Base-by-base conservation (phyloP, 2,888 invertebrate species). In the Erebia epiphron region DNA sequence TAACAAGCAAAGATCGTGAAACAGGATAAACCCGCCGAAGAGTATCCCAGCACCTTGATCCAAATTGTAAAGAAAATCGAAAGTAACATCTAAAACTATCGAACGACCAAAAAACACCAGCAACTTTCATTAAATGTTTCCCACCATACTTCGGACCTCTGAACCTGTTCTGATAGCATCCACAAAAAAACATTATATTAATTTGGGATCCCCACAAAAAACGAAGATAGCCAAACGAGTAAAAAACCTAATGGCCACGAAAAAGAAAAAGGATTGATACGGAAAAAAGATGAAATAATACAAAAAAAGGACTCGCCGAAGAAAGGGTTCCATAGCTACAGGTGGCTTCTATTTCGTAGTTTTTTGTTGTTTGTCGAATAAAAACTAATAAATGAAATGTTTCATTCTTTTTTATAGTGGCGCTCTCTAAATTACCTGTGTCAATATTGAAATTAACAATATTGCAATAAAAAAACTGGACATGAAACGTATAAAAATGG, bases 181-280 rank as follows among this genome's bases (percentile, higher is more conserved):
- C 79, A 79, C 78, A 75, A 88, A 90, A 90, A 91, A 90, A 87
- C 86, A 86, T 87, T 86, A 90, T 92, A 92, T 93, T 93, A 92
- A 93, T 93, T 93, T 92, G 92, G 91, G 90, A 88, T 89, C 85
- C 83, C 86, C 90, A 92, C 89, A 92, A 92, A 93, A 92, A 93
- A 91, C 86, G 87, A 88, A 82, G 89, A 90, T 87, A 82, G 87
- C 85, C 84, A 78, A 80, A 84, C 84, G 86, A 86, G 79, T 81
- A 90, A 92, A 93, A 91, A 92, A 91, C 86, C 87, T 91, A 92
- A 92, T 93, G 92, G 91, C 90, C 91, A 87, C 77, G 83, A 91
- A 91, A 83, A 82, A 78, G 86, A 86, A 84, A 90, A 91, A 90
- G 87, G 88, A 87, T 89, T 84, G 84, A 87, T 87, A 83, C 78